These are phyloP conservation scores for Propithecus perrieri DNA, from an alignment of 2,797 vertebrate genomes.

Conservation along the genomic window DNA sequence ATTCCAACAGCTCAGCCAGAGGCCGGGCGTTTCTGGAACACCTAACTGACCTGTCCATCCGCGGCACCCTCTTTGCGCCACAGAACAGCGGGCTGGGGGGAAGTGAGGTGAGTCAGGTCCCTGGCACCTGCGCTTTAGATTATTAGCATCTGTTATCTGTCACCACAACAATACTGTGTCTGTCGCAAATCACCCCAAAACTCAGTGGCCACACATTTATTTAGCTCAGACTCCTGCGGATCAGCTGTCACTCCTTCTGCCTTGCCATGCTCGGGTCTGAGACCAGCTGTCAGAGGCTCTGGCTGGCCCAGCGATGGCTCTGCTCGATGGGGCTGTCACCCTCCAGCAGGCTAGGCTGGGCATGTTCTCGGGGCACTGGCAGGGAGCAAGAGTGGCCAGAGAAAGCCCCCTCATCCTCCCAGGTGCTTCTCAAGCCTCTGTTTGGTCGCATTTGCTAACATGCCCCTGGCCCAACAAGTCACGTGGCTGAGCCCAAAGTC, in stretches of 20 bases:
- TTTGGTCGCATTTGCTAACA: background rate
- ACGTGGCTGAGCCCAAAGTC: background rate
- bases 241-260: background rate
- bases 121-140: background rate
- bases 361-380: accelerated
- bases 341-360: background rate
- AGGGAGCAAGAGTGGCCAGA: background rate
- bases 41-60: constrained; percentile 87
- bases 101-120: constrained; percentile 88
- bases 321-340: background rate
- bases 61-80: constrained; percentile 93
- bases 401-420: too few relatives aligned
- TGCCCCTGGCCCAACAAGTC: background rate
- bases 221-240: background rate
- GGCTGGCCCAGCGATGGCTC: background rate
- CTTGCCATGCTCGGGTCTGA: background rate
- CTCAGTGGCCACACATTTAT: accelerated
- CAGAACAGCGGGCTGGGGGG: constrained; percentile 87
- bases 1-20: constrained; percentile 86
- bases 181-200: background rate
- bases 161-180: accelerated
- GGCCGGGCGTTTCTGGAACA: constrained; percentile 89
- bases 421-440: background rate
- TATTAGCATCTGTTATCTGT: accelerated
- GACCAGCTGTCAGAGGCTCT: background rate